Conservation (phyloP, 2,797 vertebrate species). For the Micrastur ruficollis region DNA sequence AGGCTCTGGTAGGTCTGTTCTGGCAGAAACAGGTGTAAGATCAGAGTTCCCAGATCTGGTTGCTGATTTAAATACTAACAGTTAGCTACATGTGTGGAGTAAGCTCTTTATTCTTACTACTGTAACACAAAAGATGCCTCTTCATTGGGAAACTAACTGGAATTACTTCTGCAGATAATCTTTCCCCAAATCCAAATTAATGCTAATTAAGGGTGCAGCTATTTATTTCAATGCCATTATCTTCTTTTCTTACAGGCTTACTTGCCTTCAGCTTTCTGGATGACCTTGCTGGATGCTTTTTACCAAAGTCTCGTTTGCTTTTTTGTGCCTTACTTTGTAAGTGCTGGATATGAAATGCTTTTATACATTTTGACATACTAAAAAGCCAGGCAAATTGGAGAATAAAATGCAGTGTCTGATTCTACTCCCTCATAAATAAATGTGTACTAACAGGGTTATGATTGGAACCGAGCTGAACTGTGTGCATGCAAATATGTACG, state of each 20-base stretch:
- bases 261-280: slow-evolving; percentile 83
- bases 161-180: neutral
- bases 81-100: neutral
- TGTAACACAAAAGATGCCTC: neutral
- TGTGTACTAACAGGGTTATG: neutral
- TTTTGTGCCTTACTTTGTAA: slow-evolving; percentile 92
- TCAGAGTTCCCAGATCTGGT: neutral
- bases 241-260: slow-evolving; percentile 78
- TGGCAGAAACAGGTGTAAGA: neutral
- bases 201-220: neutral
- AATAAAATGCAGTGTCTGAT: neutral
- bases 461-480: neutral
- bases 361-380: neutral
- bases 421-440: neutral
- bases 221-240: neutral
- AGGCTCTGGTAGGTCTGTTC: neutral
- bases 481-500: neutral
- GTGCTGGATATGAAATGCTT: slow-evolving; percentile 51
- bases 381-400: neutral
- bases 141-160: neutral
- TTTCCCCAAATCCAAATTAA: neutral
- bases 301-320: slow-evolving; percentile 95
- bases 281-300: slow-evolving; percentile 90
- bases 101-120: neutral
- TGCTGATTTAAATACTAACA: neutral